Conservation (phyloP, 1,140 invertebrate species). For the Leptinotarsa lineolata region DNA sequence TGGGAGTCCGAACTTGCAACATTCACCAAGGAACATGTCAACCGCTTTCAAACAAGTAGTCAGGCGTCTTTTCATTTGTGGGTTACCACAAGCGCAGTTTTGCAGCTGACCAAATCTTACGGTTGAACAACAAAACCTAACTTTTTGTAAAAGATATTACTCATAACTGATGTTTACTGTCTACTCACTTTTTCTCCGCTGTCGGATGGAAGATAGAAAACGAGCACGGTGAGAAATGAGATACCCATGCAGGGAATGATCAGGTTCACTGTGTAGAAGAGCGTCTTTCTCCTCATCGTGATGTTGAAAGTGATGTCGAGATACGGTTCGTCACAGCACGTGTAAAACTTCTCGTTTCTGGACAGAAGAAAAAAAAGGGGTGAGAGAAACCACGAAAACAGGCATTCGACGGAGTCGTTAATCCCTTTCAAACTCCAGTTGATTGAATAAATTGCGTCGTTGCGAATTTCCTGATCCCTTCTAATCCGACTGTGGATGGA, state of each 20-base stretch:
- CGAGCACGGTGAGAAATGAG: conserved; percentile 96
- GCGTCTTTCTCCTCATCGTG: conserved; percentile 93
- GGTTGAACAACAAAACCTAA: too few species aligned
- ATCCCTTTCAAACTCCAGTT: not conserved
- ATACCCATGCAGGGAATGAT: conserved; percentile 98
- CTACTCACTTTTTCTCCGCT: conserved; percentile 94
- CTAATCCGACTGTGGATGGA: too few species aligned
- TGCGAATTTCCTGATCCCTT: too few species aligned
- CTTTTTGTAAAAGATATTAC: too few species aligned
- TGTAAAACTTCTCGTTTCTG: conserved; percentile 94
- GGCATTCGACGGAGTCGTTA: not conserved
- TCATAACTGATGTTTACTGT: too few species aligned
- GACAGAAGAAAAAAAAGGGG: conserved; percentile 26
- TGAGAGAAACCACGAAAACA: not conserved
- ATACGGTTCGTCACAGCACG: conserved; percentile 94
- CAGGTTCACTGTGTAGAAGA: conserved; percentile 97
- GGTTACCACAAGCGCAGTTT: too few species aligned
- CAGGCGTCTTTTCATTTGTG: too few species aligned
- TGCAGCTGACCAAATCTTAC: too few species aligned
- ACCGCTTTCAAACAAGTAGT: too few species aligned
- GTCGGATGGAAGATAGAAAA: conserved; percentile 98
- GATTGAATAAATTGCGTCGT: not conserved
- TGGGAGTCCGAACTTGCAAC: too few species aligned
- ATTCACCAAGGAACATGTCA: too few species aligned
- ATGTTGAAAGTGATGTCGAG: conserved; percentile 99